These are phyloP conservation scores for Sminthurinus aureus DNA, from an alignment of 2,888 invertebrate species.

Conservation along the genomic window DNA sequence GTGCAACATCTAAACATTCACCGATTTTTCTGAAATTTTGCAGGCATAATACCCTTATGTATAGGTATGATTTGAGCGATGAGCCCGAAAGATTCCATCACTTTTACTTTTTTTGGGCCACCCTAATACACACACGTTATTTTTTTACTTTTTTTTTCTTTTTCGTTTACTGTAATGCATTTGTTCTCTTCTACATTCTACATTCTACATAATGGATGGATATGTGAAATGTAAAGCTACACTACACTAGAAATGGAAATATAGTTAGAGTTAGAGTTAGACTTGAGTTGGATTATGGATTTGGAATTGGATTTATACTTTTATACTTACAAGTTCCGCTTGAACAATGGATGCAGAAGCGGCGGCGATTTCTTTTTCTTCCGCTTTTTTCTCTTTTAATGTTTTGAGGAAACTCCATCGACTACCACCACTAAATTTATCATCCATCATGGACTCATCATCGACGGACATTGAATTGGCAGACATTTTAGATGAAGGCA, in stretches of 20 bases:
- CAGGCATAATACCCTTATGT: too few species aligned
- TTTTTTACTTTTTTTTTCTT: neutral
- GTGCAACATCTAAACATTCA: too few species aligned
- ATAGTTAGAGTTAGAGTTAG: too few species aligned
- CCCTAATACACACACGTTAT: too few species aligned
- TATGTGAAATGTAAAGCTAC: neutral
- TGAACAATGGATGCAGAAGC: constrained; percentile 56
- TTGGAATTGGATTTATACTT: neutral
- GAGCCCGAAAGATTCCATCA: too few species aligned
- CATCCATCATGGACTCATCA: constrained; percentile 61
- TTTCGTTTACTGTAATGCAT: neutral
- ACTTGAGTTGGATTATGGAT: neutral
- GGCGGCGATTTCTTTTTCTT: constrained; percentile 69
- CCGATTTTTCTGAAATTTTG: too few species aligned
- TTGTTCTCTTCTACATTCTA: neutral
- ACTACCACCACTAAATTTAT: constrained; percentile 69
- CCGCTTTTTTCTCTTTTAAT: constrained; percentile 86
- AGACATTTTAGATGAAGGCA: constrained; percentile 44
- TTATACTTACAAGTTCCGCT: constrained; percentile 51
- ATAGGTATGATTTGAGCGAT: too few species aligned
- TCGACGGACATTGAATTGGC: constrained; percentile 56
- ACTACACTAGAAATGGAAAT: neutral
- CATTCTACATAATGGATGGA: too few species aligned
- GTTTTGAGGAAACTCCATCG: constrained; percentile 92
- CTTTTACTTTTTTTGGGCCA: too few species aligned